Conservation (phyloP, 1,140 invertebrate genomes). For the Drosophila kepulauana region DNA sequence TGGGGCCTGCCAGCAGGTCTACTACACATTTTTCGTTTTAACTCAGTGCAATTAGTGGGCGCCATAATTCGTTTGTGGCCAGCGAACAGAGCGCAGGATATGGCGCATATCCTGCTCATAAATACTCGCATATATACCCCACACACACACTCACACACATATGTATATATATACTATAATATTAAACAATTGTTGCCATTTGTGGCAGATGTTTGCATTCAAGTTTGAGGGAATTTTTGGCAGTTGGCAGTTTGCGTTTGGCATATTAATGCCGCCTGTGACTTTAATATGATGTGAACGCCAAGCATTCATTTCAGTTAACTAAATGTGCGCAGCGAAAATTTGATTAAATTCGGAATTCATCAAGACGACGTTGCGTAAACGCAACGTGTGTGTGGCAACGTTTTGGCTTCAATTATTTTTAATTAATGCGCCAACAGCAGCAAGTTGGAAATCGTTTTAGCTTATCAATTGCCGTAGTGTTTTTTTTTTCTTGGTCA, state of each 20-base stretch:
- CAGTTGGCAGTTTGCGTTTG: slow-evolving; percentile 20
- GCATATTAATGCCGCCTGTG: slow-evolving; percentile 44
- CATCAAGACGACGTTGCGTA: slow-evolving; percentile 60
- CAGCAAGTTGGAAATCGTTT: slow-evolving; percentile 59
- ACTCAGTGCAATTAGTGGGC: slow-evolving; percentile 76
- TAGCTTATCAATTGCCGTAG: slow-evolving; percentile 56
- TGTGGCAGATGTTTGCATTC: slow-evolving; percentile 51
- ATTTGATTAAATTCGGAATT: slow-evolving; percentile 53
- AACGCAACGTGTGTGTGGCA: slow-evolving; percentile 50
- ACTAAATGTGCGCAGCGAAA: slow-evolving; percentile 18
- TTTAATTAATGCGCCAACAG: slow-evolving; percentile 64
- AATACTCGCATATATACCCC: slow-evolving; percentile 39
- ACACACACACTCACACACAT: slow-evolving; percentile 30
- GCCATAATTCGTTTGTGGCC: slow-evolving; percentile 77
- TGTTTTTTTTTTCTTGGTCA: background rate
- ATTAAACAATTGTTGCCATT: slow-evolving; percentile 64
- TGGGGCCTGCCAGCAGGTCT: slow-evolving; percentile 37
- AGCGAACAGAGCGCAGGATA: slow-evolving; percentile 67
- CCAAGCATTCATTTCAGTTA: slow-evolving; percentile 2
- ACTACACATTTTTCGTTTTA: slow-evolving; percentile 80
- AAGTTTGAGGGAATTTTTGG: slow-evolving; percentile 18
- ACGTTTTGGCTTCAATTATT: slow-evolving; percentile 57
- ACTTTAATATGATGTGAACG: slow-evolving; percentile 53
- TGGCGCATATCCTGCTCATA: slow-evolving; percentile 70
- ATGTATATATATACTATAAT: background rate